Base-by-base conservation (phyloP, 1,140 invertebrate species). In the Camponotus vicinus region DNA sequence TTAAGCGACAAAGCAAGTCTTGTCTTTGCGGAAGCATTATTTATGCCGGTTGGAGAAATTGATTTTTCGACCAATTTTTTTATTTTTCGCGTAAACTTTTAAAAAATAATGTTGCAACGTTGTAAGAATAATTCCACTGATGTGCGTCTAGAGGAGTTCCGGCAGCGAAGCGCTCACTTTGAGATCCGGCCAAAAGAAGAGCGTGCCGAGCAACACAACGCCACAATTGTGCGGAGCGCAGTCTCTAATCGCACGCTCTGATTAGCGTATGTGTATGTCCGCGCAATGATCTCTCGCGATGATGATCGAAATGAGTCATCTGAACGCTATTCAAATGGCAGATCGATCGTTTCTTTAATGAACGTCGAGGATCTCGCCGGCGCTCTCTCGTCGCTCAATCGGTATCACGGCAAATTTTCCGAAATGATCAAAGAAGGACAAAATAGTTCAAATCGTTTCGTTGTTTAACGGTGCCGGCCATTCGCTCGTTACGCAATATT, bases 241-340 rank as follows among this genome's bases (percentile, higher is more conserved):
- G 76, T 86, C 85, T 82, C 85, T 86, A 82, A 82, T 86, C 78
- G 85, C 85, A 86, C 85, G 85, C 85, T 82, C 85, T 86, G 85
- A 86, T 86, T 86, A 86, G 45, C 85, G 85, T 86, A 52, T 52
- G 67, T 32, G 45, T 86, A 83, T 40, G 70, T 83, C 77, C 78
- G 85, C 77, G 77, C 85, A 40, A 57, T 82, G 78, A 82, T 82
- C 77, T 55, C 77, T 42, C 55, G 64, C 77, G 64, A 45, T 63
- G 76, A 49, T 63, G 66, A 75, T 87, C 64, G 34, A 27, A 37
- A 67, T 70, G 84, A 86, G 64, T 86, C 76, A 86, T 18, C 52
- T 27, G 63, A 18, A 69, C 18, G 64, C 55, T 64, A 63, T 67
- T 70, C 75, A 59, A 64, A 21, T 78, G 61, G 76, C 67, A 69